Evolutionary conservation across 2,113 vertebrate genomes (phyloP).

Genomic region (Pseudorectes ferrugineus): DNA sequence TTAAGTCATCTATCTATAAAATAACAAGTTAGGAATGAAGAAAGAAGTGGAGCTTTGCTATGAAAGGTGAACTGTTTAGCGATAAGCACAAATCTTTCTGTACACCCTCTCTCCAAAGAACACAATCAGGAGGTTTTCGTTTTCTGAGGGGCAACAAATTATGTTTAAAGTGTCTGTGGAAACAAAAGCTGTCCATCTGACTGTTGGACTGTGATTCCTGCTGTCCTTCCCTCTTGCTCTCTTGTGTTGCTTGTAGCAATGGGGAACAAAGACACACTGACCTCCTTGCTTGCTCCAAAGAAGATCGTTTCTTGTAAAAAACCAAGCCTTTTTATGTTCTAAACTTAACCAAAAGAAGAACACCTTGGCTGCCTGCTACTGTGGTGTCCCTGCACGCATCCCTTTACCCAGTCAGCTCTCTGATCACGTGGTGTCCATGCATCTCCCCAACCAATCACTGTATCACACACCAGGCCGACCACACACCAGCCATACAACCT

Average conservation of each 20-base stretch:
- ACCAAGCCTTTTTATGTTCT: too few relatives aligned
- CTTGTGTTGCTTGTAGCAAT: neutral
- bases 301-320: too few relatives aligned
- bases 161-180: neutral
- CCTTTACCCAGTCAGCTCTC: neutral
- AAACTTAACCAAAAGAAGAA: too few relatives aligned
- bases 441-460: neutral
- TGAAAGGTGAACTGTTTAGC: neutral
- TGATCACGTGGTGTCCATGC: neutral
- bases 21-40: neutral
- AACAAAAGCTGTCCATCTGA: neutral
- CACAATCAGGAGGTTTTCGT: fast-evolving
- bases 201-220: neutral
- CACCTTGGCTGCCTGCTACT: too few relatives aligned
- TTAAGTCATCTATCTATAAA: neutral
- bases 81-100: neutral
- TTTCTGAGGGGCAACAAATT: neutral
- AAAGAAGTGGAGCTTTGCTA: neutral
- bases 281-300: too few relatives aligned
- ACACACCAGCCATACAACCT: neutral
- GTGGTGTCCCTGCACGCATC: neutral
- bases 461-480: neutral
- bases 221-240: neutral
- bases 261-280: too few relatives aligned
- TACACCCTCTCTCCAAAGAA: neutral